Evolutionary conservation across 1,140 invertebrate species (phyloP), one percentile per base, ranked within the genome.

Genomic region (Trachymyrmex septentrionalis): DNA sequence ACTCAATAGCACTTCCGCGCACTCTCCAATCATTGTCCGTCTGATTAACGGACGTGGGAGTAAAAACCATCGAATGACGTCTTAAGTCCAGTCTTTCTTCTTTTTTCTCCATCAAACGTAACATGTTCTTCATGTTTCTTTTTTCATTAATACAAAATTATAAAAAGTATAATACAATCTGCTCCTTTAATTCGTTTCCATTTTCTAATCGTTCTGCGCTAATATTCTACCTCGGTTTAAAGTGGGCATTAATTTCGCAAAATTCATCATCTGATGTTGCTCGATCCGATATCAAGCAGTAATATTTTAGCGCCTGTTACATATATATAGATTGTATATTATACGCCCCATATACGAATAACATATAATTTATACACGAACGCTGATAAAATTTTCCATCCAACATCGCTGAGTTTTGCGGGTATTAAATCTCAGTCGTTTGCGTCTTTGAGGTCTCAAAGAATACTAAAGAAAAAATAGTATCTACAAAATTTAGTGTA

Each of bases 101-200:
- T n/a, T 24, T 30, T 48, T 63, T 24, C 44, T 80, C 21, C 50
- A 73, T 30, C 30, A 30, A 30, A 87, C 34, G 19, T 55, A 87
- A 84, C 30, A 55, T 19, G n/a, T 24, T 55, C 24, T 27, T 61
- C 24, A 5, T 19, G 2, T 30, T 57, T 72, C 24, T 27, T 53
- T 85, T 48, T 34, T 48, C 66, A 19, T 72, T 85, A 91, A 93
- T 90, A 90, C 78, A 90, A 92, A 91, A 87, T 87, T 86, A 91
- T 85, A 87, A 91, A 92, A 91, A 87, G 87, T 91, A 92, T 91
- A 77, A 88, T 88, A 87, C 85, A 91, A 69, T 88, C 66, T 91
- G 44, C 12, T 72, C 84, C 44, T 50, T 61, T 16, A 61, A 75
- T 57, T 81, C 78, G 19, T 55, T 82, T 86, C 3, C 19, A 55